A percentile compares a stretch with the other conserved stretches of the same genome.
Evolutionary conservation across 2,113 vertebrate genomes (phyloP).

Genomic region (Brachypodius melanocephalos): DNA sequence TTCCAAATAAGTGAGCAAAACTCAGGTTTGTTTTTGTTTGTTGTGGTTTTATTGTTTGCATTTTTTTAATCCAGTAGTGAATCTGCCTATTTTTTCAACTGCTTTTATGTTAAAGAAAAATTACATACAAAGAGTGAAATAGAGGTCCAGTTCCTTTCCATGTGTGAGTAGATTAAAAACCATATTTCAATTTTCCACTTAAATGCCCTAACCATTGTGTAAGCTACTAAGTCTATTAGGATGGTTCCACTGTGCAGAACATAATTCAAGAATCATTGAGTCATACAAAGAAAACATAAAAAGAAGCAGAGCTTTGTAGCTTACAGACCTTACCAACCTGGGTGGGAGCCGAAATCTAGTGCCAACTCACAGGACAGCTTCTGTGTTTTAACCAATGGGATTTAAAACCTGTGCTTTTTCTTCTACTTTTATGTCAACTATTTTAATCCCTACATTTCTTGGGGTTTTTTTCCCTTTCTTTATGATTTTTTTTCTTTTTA

Average conservation of each 20-base stretch:
- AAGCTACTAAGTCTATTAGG: constrained; percentile 27
- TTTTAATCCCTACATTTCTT: background rate
- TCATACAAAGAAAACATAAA: constrained; percentile 27
- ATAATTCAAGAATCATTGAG: constrained; percentile 35
- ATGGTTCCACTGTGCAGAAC: constrained; percentile 37
- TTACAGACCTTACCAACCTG: background rate
- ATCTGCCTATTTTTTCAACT: background rate
- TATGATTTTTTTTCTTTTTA: background rate
- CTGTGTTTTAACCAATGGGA: background rate
- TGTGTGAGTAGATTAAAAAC: background rate
- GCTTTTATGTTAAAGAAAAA: background rate
- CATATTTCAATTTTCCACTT: constrained; percentile 56
- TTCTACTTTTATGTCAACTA: background rate
- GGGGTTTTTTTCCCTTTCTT: background rate
- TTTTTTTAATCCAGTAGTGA: background rate
- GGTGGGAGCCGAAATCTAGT: background rate
- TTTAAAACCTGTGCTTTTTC: background rate
- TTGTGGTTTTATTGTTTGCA: background rate
- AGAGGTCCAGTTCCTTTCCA: background rate
- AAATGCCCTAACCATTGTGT: background rate
- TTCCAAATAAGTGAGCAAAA: background rate
- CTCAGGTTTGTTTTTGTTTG: background rate
- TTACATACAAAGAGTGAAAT: background rate
- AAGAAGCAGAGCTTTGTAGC: background rate
- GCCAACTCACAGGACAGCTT: background rate